phyloP scores from a whole-genome alignment of 2,113 vertebrate species.

The Hydrochoerus hydrochaeris region DNA sequence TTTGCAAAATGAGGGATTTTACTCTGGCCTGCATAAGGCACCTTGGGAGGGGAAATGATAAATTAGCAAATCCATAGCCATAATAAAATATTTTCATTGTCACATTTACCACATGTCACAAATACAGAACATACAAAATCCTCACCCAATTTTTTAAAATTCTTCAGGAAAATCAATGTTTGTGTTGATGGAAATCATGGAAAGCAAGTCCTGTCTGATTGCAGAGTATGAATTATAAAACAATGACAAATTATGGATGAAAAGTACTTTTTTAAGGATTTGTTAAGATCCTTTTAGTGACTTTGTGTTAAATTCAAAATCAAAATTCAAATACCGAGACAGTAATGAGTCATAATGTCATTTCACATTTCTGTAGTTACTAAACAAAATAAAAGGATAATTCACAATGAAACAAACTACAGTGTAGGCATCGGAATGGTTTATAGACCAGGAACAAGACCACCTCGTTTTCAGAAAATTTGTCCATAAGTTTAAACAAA shows the following conservation, averaged over 20 bases:
- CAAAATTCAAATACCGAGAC: background rate
- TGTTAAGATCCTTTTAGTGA: background rate
- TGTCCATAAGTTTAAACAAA: background rate
- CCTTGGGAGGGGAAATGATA: background rate
- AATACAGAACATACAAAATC: background rate
- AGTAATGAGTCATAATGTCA: background rate
- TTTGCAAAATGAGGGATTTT: background rate
- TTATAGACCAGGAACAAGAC: background rate
- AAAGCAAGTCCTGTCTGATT: background rate
- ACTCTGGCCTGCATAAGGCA: accelerated
- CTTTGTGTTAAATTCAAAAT: background rate
- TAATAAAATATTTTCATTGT: background rate
- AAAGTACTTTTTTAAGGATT: background rate
- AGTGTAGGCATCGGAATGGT: background rate
- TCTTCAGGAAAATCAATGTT: background rate
- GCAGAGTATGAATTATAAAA: background rate
- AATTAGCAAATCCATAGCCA: background rate
- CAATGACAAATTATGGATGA: background rate
- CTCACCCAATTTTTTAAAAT: background rate
- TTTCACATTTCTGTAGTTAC: background rate
- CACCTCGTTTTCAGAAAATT: background rate
- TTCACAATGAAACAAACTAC: background rate
- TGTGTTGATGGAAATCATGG: background rate
- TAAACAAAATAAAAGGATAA: background rate
- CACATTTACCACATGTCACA: background rate